A percentile compares a stretch with the other conserved stretches of the same genome.
These are phyloP conservation scores for Heterotilapia buettikoferi DNA, from an alignment of 2,113 vertebrate genomes.

Conservation along the genomic window DNA sequence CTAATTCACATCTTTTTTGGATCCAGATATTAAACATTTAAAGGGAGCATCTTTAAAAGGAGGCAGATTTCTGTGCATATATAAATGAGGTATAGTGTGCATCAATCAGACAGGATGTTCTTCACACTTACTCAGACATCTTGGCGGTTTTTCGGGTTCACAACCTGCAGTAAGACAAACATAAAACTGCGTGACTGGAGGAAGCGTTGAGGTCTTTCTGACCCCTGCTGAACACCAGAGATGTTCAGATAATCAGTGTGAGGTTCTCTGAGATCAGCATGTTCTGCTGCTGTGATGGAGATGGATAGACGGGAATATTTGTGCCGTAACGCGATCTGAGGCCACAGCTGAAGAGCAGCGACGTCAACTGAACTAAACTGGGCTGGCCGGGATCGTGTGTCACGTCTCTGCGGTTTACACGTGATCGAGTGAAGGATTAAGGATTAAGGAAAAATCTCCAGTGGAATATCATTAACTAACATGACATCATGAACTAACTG, in stretches of 20 bases:
- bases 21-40: neutral
- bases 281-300: neutral
- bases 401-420: neutral
- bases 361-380: slow-evolving; percentile 47
- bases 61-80: neutral
- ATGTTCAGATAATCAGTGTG: neutral
- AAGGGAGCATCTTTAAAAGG: neutral
- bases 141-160: slow-evolving; percentile 16
- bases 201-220: neutral
- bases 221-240: neutral
- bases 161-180: slow-evolving; percentile 26
- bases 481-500: neutral
- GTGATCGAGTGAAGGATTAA: neutral
- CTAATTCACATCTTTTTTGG: neutral
- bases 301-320: slow-evolving; percentile 9
- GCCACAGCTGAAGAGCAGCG: slow-evolving; percentile 55
- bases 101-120: neutral
- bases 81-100: rapidly evolving
- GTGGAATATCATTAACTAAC: neutral
- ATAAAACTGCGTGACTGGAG: neutral
- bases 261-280: slow-evolving; percentile 43
- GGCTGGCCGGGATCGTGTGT: slow-evolving; percentile 27
- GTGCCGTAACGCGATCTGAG: slow-evolving; percentile 35
- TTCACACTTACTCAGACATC: slow-evolving; percentile 63
- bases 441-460: neutral